These are phyloP conservation scores for Zygaena filipendulae DNA, from an alignment of 2,888 invertebrate species.

Conservation along the genomic window DNA sequence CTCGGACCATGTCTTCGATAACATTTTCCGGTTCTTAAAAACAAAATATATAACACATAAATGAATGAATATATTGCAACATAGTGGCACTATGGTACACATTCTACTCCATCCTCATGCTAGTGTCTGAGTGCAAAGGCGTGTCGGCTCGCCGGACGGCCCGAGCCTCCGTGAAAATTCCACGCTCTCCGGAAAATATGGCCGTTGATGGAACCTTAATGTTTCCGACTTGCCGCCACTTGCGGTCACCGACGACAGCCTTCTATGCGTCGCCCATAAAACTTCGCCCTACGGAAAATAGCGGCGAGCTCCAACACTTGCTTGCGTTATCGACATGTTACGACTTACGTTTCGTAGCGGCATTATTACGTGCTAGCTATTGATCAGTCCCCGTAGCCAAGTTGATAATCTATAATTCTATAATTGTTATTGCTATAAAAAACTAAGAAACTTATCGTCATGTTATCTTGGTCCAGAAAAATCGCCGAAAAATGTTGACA, in stretches of 20 bases:
- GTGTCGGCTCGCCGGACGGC: slow-evolving; percentile 48
- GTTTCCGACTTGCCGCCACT: slow-evolving; percentile 57
- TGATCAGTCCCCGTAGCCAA: no score
- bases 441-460: no score
- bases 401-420: no score
- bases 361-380: no score
- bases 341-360: no score
- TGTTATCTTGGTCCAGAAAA: no score
- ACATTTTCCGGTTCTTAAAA: no score
- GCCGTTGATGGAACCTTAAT: slow-evolving; percentile 63
- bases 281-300: slow-evolving; percentile 32
- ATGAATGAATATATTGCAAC: slow-evolving; percentile 48
- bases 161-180: slow-evolving; percentile 54
- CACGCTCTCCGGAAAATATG: slow-evolving; percentile 54
- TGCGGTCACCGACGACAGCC: slow-evolving; percentile 45
- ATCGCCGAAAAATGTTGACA: no score
- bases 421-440: no score
- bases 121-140: slow-evolving; percentile 63
- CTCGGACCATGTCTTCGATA: no score
- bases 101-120: slow-evolving; percentile 44
- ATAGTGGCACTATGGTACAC: slow-evolving; percentile 39
- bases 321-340: slow-evolving; percentile 14
- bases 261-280: slow-evolving; percentile 40
- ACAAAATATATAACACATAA: no score
- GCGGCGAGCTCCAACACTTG: slow-evolving; percentile 21